A percentile compares a stretch with the other conserved stretches of the same genome.
Conservation (phyloP, 23 tunicate genomes). For the Styela plicata region DNA sequence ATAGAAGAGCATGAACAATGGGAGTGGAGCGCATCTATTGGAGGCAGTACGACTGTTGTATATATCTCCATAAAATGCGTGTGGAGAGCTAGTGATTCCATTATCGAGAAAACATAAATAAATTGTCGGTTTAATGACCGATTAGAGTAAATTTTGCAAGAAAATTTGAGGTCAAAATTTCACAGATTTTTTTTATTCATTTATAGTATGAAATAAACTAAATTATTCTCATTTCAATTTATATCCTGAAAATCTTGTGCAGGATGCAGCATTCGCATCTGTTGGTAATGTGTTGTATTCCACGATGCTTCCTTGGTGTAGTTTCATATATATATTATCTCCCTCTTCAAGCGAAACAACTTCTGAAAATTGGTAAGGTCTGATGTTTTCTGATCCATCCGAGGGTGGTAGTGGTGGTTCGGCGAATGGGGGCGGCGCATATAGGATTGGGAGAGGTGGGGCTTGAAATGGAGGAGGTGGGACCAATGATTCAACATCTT, state of each 20-base stretch:
- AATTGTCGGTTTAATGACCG: too few relatives aligned
- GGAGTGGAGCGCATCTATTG: too few relatives aligned
- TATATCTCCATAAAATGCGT: too few relatives aligned
- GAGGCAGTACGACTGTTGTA: too few relatives aligned
- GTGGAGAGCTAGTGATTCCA: too few relatives aligned
- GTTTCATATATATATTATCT: not conserved
- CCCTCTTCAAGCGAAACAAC: not conserved
- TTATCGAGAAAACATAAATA: too few relatives aligned
- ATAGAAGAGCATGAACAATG: too few relatives aligned
- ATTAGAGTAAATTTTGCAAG: too few relatives aligned
- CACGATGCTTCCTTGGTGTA: not conserved
- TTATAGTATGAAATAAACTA: too few relatives aligned
- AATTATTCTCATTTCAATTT: not conserved
- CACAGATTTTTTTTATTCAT: too few relatives aligned
- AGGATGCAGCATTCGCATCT: not conserved
- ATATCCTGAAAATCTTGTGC: constrained; percentile 13
- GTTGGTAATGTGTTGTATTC: constrained; percentile 1
- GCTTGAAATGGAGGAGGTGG: not conserved
- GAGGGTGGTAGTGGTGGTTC: constrained; percentile 7
- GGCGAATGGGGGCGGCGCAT: not conserved
- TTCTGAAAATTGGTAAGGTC: constrained; percentile 13
- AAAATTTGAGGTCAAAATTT: too few relatives aligned
- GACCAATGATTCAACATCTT: not conserved
- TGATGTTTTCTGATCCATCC: not conserved
- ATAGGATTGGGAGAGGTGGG: not conserved